These are phyloP conservation scores for Oegoconia quadripuncta DNA, from an alignment of 2,888 invertebrate genomes.

Conservation along the genomic window DNA sequence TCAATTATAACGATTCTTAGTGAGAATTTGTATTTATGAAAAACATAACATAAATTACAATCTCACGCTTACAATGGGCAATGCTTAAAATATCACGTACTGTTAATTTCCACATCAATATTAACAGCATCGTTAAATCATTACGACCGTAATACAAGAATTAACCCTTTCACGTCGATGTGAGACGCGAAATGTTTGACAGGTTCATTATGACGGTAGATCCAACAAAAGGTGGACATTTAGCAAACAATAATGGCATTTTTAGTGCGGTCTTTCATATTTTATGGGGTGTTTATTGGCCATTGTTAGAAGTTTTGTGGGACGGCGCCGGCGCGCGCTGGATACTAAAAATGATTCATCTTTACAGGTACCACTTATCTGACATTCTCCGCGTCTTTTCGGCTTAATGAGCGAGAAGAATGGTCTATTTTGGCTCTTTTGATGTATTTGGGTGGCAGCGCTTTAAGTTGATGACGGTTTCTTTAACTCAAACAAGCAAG, in stretches of 20 bases:
- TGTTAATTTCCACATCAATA: slow-evolving; percentile 15
- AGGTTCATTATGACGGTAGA: slow-evolving; percentile 45
- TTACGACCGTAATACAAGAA: slow-evolving; percentile 15
- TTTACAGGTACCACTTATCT: slow-evolving; percentile 53
- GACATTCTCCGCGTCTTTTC: slow-evolving; percentile 52
- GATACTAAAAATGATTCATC: slow-evolving; percentile 70
- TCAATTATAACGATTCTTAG: too few species aligned
- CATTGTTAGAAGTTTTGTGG: slow-evolving; percentile 57
- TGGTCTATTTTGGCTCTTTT: slow-evolving; percentile 30
- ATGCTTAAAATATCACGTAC: slow-evolving; percentile 28
- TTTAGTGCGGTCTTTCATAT: slow-evolving; percentile 71
- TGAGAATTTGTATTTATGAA: too few species aligned
- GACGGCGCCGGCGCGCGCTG: slow-evolving; percentile 46
- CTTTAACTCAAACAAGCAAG: slow-evolving; percentile 8
- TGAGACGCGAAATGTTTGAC: slow-evolving; percentile 51
- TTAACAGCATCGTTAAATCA: slow-evolving; percentile 24
- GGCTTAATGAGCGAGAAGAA: slow-evolving; percentile 58
- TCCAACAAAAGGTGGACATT: slow-evolving; percentile 72
- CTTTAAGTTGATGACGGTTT: slow-evolving; percentile 7
- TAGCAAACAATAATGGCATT: slow-evolving; percentile 67
- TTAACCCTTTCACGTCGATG: slow-evolving; percentile 42
- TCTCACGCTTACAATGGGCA: slow-evolving; percentile 36
- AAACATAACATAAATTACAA: too few species aligned
- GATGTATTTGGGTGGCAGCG: not conserved
- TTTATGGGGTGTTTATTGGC: slow-evolving; percentile 76